Percentiles rank a stretch among this genome's conserved stretches.
Conservation (phyloP, 2,797 vertebrate species). For the Rhadinocentrus ornatus region DNA sequence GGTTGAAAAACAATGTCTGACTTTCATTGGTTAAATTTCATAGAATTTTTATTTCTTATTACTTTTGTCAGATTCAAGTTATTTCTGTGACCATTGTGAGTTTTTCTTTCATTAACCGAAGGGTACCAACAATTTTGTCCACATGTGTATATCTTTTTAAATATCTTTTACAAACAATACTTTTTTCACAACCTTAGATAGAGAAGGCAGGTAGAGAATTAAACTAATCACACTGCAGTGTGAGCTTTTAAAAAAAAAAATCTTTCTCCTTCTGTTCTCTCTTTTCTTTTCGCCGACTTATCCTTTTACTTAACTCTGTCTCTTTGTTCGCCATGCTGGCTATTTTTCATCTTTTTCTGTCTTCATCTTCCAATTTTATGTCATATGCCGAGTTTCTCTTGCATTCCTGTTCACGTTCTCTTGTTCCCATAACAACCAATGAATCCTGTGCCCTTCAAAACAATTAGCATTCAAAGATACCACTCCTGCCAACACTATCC, state of each 20-base stretch:
- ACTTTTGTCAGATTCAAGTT: no score
- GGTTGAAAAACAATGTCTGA: no score
- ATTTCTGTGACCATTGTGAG: no score
- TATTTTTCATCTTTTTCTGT: slow-evolving; percentile 15
- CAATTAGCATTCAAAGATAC: slow-evolving; percentile 83
- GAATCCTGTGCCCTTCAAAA: slow-evolving; percentile 82
- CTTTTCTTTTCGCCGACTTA: neutral
- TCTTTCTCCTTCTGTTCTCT: neutral
- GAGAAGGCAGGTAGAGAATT: neutral
- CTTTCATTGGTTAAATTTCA: no score
- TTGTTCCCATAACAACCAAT: slow-evolving; percentile 82
- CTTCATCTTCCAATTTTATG: slow-evolving; percentile 13
- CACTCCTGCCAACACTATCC: slow-evolving; percentile 68
- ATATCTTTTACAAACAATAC: slow-evolving; percentile 25
- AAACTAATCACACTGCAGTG: slow-evolving; percentile 5
- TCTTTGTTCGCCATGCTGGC: neutral
- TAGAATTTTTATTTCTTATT: no score
- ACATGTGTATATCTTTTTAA: no score
- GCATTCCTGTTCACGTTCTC: slow-evolving; percentile 59
- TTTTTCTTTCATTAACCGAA: no score
- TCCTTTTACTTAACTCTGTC: neutral
- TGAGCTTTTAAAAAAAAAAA: neutral
- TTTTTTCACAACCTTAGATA: slow-evolving; percentile 1
- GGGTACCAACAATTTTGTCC: no score
- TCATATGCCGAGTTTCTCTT: slow-evolving; percentile 43